Evolutionary conservation across 2,113 vertebrate species (phyloP).

Genomic region (Rhea pennata): DNA sequence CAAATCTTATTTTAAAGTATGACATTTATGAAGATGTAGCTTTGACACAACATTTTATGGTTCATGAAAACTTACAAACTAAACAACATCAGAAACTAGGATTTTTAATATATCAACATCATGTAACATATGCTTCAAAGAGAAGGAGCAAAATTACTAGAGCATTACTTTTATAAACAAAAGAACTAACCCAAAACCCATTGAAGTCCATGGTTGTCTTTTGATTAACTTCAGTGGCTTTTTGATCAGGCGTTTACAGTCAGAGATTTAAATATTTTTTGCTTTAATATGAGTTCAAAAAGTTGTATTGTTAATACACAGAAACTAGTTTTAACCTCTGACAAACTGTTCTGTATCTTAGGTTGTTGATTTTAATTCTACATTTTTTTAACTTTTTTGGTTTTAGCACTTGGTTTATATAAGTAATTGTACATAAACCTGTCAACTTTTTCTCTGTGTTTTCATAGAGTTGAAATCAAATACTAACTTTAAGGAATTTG

Average conservation of each 20-base stretch:
- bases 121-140: not conserved
- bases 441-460: rapidly evolving
- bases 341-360: not conserved
- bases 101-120: not conserved
- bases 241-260: not conserved
- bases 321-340: not conserved
- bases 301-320: not conserved
- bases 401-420: not conserved
- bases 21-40: not conserved
- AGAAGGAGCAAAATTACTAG: not conserved
- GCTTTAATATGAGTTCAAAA: not conserved
- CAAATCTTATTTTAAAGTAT: not conserved
- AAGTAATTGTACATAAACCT: not conserved
- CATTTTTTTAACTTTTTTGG: not conserved
- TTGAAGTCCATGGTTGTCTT: not conserved
- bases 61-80: not conserved
- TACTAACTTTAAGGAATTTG: not conserved
- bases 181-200: not conserved
- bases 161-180: not conserved
- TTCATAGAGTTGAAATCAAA: not conserved
- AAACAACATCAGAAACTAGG: not conserved
- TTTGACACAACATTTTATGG: not conserved
- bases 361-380: not conserved
- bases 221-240: not conserved
- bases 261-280: not conserved